These are phyloP conservation scores for Reinhardtius hippoglossoides DNA, from an alignment of 2,113 vertebrate species.

Conservation along the genomic window DNA sequence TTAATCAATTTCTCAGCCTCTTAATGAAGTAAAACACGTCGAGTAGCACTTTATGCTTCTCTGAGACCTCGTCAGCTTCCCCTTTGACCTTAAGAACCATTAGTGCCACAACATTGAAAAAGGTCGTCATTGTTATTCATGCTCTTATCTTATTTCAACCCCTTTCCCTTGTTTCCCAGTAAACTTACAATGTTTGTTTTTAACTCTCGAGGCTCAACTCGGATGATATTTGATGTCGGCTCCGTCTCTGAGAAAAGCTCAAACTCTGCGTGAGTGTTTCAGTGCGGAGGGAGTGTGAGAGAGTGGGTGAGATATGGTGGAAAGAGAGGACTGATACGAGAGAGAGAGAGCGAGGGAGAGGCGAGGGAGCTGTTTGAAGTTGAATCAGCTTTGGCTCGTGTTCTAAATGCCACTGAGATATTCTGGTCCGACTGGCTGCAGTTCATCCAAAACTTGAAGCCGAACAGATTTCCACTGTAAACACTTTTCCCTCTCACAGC, in stretches of 20 bases:
- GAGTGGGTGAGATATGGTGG: slow-evolving; percentile 22
- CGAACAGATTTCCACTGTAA: slow-evolving; percentile 27
- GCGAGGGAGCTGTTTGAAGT: slow-evolving; percentile 19
- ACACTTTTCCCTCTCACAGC: slow-evolving; percentile 19
- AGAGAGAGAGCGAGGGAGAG: too few relatives aligned
- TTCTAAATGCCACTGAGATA: slow-evolving; percentile 55
- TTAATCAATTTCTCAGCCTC: background rate
- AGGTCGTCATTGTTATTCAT: slow-evolving; percentile 17
- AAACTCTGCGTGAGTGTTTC: background rate
- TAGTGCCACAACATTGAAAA: background rate
- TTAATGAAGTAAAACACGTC: background rate
- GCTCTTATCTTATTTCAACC: background rate
- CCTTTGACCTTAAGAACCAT: background rate
- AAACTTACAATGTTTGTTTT: slow-evolving; percentile 2
- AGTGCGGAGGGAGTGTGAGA: background rate
- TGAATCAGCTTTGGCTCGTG: slow-evolving; percentile 40
- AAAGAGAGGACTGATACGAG: slow-evolving; percentile 9
- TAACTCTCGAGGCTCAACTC: background rate
- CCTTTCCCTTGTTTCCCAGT: slow-evolving; percentile 19
- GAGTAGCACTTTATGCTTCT: background rate
- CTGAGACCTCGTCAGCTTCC: slow-evolving; percentile 2
- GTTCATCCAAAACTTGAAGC: slow-evolving; percentile 27
- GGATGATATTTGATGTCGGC: background rate
- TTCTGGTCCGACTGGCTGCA: slow-evolving; percentile 42
- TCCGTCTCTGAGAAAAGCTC: background rate